These are phyloP conservation scores for Clunio marinus DNA, from an alignment of 2,888 invertebrate species.

Conservation along the genomic window DNA sequence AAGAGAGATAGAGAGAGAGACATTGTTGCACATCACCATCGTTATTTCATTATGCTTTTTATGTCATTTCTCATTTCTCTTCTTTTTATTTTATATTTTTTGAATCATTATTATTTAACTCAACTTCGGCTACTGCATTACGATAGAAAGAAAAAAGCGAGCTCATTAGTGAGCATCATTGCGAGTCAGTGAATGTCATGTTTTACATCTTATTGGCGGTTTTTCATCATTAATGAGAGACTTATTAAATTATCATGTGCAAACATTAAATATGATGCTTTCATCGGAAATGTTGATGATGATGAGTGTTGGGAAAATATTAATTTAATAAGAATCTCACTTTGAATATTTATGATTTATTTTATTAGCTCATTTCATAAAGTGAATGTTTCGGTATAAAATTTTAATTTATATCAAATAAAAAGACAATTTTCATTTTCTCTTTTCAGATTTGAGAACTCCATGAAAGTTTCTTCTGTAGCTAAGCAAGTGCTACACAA, in stretches of 20 bases:
- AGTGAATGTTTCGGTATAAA: too few species aligned
- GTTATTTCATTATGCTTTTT: conserved; percentile 36
- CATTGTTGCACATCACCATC: conserved; percentile 32
- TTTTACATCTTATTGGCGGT: conserved; percentile 38
- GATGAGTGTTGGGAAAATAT: too few species aligned
- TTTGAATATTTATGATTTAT: too few species aligned
- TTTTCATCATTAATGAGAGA: conserved; percentile 24
- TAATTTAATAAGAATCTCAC: too few species aligned
- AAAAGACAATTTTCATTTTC: too few species aligned
- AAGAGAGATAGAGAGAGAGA: background rate
- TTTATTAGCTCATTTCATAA: too few species aligned
- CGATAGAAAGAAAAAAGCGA: background rate
- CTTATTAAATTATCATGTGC: conserved; percentile 35
- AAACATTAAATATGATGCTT: too few species aligned
- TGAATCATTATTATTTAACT: background rate
- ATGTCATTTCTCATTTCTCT: conserved; percentile 25
- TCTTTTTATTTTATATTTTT: background rate
- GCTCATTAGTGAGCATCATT: conserved; percentile 37
- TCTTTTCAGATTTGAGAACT: too few species aligned
- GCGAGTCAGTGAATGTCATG: conserved; percentile 25
- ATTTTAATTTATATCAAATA: too few species aligned
- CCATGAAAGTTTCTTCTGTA: too few species aligned
- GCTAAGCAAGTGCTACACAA: too few species aligned
- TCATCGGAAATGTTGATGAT: too few species aligned
- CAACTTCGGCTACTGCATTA: conserved; percentile 4